A percentile compares a stretch with the other conserved stretches of the same genome.
Evolutionary conservation across 2,797 vertebrate species (phyloP).

Genomic region (Megalops cyprinoides): DNA sequence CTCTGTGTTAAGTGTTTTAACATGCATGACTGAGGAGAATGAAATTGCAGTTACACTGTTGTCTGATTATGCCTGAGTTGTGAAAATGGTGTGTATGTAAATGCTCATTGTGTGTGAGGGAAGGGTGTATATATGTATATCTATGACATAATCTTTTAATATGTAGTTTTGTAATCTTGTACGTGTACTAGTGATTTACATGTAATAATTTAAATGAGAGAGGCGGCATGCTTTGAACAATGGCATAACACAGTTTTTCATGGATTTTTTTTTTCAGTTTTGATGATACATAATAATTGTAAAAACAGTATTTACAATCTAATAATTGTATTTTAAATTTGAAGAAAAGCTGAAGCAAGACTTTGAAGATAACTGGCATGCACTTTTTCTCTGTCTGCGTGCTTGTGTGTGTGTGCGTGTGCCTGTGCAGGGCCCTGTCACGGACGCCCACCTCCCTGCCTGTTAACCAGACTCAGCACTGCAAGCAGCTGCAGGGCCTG

Average conservation of each 20-base stretch:
- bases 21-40: background rate
- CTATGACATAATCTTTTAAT: background rate
- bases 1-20: background rate
- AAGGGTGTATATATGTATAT: background rate
- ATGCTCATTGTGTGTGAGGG: background rate
- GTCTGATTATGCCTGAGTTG: constrained; percentile 1
- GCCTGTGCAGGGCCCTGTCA: constrained; percentile 80
- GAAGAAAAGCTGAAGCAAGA: too few species aligned
- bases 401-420: constrained; percentile 18
- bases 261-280: too few species aligned
- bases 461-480: constrained; percentile 95
- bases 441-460: constrained; percentile 79
- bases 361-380: background rate
- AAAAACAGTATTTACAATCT: too few species aligned
- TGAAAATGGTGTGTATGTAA: background rate
- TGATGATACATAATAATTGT: too few species aligned
- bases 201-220: background rate
- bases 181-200: background rate
- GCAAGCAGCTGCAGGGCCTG: constrained; percentile 90
- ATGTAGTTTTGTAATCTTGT: background rate
- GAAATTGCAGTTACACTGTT: background rate
- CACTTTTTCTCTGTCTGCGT: background rate
- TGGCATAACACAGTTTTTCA: too few species aligned
- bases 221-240: background rate
- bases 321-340: too few species aligned